These are phyloP conservation scores for Microplitis mediator DNA, from an alignment of 1,140 invertebrate genomes.

Conservation along the genomic window DNA sequence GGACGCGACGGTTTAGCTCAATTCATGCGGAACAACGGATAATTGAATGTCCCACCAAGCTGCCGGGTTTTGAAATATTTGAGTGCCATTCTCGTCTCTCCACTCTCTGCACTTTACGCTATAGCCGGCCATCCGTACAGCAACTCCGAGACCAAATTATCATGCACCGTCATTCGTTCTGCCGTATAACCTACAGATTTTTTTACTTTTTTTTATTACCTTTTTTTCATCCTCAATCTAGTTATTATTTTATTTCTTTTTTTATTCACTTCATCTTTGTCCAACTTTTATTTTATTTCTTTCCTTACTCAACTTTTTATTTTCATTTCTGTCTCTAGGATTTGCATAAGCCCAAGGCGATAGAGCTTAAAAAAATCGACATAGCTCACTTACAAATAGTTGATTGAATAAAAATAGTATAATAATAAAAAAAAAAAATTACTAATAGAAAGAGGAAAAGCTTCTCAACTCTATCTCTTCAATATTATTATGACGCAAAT, in stretches of 20 bases:
- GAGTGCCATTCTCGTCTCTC: constrained; percentile 18
- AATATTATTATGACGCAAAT: not conserved
- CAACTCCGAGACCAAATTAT: constrained; percentile 30
- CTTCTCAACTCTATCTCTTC: not conserved
- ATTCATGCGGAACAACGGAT: constrained; percentile 31
- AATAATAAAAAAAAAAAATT: not conserved
- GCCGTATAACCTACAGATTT: constrained; percentile 17
- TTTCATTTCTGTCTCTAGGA: constrained; percentile 13
- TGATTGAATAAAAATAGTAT: constrained; percentile 4
- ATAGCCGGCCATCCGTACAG: not conserved
- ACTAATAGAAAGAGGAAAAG: not conserved
- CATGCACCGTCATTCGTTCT: constrained; percentile 28
- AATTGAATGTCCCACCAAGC: constrained; percentile 32
- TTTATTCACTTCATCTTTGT: not conserved
- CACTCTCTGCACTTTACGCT: not conserved
- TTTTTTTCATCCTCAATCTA: constrained; percentile 11
- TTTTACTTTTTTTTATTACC: not conserved
- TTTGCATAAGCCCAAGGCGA: constrained; percentile 39
- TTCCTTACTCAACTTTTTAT: not conserved
- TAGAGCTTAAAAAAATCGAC: not conserved
- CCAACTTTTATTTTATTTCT: not conserved
- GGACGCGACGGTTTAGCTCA: constrained; percentile 14
- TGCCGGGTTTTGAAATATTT: constrained; percentile 31
- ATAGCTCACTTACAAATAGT: not conserved
- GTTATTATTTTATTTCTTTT: constrained; percentile 16